Percentiles rank a stretch among this genome's conserved stretches.
Evolutionary conservation across 1,140 invertebrate genomes (phyloP).

Genomic region (Saccostrea glomerata): DNA sequence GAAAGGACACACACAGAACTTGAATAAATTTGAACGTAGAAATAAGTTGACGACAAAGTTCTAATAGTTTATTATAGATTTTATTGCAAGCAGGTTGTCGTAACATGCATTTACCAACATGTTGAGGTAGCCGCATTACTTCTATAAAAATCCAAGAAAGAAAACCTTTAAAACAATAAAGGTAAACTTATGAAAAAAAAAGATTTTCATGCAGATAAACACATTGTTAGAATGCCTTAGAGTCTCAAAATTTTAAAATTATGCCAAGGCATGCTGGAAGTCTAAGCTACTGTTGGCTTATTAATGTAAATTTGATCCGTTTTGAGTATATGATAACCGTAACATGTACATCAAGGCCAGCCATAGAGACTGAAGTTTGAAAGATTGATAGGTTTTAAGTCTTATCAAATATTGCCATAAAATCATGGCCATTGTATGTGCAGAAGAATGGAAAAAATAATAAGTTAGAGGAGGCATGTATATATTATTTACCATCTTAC

Average conservation of each 20-base stretch:
- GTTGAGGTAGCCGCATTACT: too few species aligned
- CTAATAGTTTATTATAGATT: background rate
- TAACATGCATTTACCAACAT: background rate
- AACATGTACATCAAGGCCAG: background rate
- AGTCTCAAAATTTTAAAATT: constrained; percentile 6
- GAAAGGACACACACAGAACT: constrained; percentile 1
- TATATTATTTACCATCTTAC: background rate
- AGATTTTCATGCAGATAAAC: background rate
- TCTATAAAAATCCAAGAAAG: too few species aligned
- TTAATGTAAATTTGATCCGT: background rate
- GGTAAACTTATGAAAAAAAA: background rate
- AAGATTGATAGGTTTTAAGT: constrained; percentile 1
- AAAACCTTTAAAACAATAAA: constrained; percentile 9
- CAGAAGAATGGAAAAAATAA: constrained; percentile 5
- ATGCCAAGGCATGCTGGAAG: background rate
- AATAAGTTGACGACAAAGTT: background rate
- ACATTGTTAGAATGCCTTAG: background rate
- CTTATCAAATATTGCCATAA: constrained; percentile 2
- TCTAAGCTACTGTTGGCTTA: constrained; percentile 4
- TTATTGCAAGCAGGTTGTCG: background rate
- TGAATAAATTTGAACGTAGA: background rate
- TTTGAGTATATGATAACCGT: background rate
- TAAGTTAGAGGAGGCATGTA: background rate
- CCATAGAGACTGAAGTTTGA: constrained; percentile 21
- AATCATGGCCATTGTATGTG: background rate